Evolutionary conservation across 2,888 invertebrate species (phyloP).

Genomic region (Drosophila phalerata): DNA sequence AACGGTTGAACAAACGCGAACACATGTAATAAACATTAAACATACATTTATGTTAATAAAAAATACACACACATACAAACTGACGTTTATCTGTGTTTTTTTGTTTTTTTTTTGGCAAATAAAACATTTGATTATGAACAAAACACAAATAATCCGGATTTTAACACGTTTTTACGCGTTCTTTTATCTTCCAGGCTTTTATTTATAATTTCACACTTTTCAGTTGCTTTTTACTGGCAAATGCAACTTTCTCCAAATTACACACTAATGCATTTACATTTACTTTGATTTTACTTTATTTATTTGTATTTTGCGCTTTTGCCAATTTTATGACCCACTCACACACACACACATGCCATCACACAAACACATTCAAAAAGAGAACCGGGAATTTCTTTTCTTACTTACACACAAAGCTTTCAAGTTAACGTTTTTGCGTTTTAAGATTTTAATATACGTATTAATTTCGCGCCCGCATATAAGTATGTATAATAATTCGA

Average conservation of each 20-base stretch:
- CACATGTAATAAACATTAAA: constrained; percentile 68
- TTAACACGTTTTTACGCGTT: constrained; percentile 18
- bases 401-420: constrained; percentile 61
- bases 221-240: constrained; percentile 9
- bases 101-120: constrained; percentile 7
- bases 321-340: constrained; percentile 57
- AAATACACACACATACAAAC: constrained; percentile 6
- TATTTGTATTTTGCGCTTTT: constrained; percentile 53
- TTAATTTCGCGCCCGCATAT: constrained; percentile 67
- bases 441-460: constrained; percentile 41
- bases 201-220: constrained; percentile 11
- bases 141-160: constrained; percentile 1
- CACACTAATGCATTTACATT: constrained; percentile 45
- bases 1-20: constrained; percentile 16
- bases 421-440: constrained; percentile 48
- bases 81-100: constrained; percentile 6
- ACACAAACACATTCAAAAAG: constrained; percentile 34
- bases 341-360: constrained; percentile 31
- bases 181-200: constrained; percentile 7
- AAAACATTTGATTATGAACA: constrained; percentile 18
- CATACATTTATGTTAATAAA: constrained; percentile 42
- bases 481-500: constrained; percentile 16
- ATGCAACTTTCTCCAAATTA: constrained; percentile 56
- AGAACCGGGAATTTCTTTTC: constrained; percentile 51
- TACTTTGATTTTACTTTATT: constrained; percentile 18